A percentile compares a stretch with the other conserved stretches of the same genome.
Evolutionary conservation across 1,140 invertebrate genomes (phyloP).

Genomic region (Aphidius gifuensis): DNA sequence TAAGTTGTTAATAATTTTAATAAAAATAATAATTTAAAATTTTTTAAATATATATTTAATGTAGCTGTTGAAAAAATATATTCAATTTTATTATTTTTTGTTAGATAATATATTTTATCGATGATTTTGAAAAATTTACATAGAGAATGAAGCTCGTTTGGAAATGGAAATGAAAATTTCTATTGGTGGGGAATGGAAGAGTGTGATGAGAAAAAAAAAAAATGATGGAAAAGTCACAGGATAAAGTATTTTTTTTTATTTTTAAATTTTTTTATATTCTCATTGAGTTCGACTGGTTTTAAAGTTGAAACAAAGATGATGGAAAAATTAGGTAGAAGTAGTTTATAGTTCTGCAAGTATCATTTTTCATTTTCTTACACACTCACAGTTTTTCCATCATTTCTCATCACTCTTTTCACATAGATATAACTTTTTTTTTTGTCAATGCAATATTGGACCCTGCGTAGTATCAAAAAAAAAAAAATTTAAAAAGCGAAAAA

Average conservation of each 20-base stretch:
- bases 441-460: too few relatives aligned
- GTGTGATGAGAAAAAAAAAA: background rate
- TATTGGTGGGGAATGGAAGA: background rate
- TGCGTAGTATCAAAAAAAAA: slow-evolving; percentile 13
- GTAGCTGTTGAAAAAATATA: too few relatives aligned
- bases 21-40: slow-evolving; percentile 2
- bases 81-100: background rate
- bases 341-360: slow-evolving; percentile 19
- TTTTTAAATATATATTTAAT: too few relatives aligned
- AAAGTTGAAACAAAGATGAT: background rate
- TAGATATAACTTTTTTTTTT: slow-evolving; percentile 3
- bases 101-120: slow-evolving; percentile 14
- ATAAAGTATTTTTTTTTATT: background rate
- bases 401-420: background rate
- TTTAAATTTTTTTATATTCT: too few relatives aligned
- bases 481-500: background rate
- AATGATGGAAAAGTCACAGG: background rate
- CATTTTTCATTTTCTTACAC: slow-evolving; percentile 3
- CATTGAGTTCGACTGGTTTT: slow-evolving; percentile 1
- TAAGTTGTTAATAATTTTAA: background rate
- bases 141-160: slow-evolving; percentile 17
- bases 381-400: background rate
- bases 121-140: slow-evolving; percentile 23
- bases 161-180: slow-evolving; percentile 14
- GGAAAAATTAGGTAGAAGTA: slow-evolving; percentile 12